Evolutionary conservation across 2,797 vertebrate genomes (phyloP).

Genomic region (Picus viridis): DNA sequence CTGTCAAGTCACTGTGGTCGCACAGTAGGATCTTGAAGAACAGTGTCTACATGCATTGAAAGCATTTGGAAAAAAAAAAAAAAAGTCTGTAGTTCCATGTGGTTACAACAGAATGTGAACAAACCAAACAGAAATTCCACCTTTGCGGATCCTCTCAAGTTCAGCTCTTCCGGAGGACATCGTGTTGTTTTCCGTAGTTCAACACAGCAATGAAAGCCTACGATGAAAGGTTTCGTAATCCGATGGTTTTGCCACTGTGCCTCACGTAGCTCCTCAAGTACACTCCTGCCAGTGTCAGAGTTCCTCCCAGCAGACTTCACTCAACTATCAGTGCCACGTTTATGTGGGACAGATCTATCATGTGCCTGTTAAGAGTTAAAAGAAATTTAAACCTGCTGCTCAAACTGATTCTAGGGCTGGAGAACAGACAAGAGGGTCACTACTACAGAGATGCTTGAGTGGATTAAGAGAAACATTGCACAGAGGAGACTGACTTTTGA

Average conservation of each 20-base stretch:
- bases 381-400: neutral
- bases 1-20: conserved; percentile 70
- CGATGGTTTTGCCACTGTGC: neutral
- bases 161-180: conserved; percentile 43
- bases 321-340: conserved; percentile 95
- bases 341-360: conserved; percentile 99
- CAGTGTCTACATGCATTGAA: conserved; percentile 69
- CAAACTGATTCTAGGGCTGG: neutral
- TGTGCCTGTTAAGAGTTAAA: conserved; percentile 88
- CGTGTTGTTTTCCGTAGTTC: conserved; percentile 1
- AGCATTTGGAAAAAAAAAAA: conserved; percentile 44
- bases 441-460: neutral
- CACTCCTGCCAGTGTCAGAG: neutral
- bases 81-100: conserved; percentile 50
- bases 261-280: conserved; percentile 47
- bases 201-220: conserved; percentile 26
- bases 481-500: conserved; percentile 14
- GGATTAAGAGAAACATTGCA: neutral
- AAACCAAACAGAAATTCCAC: conserved; percentile 54
- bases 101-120: conserved; percentile 62
- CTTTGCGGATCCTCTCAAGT: conserved; percentile 48
- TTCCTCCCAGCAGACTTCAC: conserved; percentile 77
- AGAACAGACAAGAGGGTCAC: neutral
- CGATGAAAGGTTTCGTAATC: conserved; percentile 6
- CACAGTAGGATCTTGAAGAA: conserved; percentile 65